Conservation (phyloP, 2,797 vertebrate genomes). For the Arvicola amphibius region DNA sequence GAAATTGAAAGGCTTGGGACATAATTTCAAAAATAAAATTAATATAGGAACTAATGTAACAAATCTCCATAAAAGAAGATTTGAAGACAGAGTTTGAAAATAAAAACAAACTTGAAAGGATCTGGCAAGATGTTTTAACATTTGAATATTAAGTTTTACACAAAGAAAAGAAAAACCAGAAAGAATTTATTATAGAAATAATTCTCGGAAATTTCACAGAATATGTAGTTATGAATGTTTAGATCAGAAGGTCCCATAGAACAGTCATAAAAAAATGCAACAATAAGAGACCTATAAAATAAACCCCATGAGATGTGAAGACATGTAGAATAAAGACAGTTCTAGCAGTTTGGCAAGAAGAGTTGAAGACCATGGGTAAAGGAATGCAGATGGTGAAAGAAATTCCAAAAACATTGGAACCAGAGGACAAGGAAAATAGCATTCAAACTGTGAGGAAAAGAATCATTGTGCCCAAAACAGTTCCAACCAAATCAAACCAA, state of each 20-base stretch:
- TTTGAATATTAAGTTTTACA: not conserved
- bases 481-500: not conserved
- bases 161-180: not conserved
- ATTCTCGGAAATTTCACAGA: not conserved
- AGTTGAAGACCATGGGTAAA: not conserved
- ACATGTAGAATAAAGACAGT: not conserved
- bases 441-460: not conserved
- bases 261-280: not conserved
- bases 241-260: not conserved
- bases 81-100: not conserved
- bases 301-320: not conserved
- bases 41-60: not conserved
- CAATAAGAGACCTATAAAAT: not conserved
- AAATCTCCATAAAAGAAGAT: conserved; percentile 27
- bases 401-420: not conserved
- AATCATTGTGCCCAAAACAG: not conserved
- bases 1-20: not conserved
- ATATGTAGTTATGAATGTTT: not conserved
- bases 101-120: not conserved
- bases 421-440: conserved; percentile 12
- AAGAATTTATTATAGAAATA: not conserved
- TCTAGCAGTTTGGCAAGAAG: not conserved
- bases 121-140: not conserved
- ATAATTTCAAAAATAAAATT: not conserved
- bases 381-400: not conserved